Evolutionary conservation across 2,113 vertebrate genomes (phyloP), one percentile per base, ranked within the genome.

Genomic region (Pluvianellus socialis): DNA sequence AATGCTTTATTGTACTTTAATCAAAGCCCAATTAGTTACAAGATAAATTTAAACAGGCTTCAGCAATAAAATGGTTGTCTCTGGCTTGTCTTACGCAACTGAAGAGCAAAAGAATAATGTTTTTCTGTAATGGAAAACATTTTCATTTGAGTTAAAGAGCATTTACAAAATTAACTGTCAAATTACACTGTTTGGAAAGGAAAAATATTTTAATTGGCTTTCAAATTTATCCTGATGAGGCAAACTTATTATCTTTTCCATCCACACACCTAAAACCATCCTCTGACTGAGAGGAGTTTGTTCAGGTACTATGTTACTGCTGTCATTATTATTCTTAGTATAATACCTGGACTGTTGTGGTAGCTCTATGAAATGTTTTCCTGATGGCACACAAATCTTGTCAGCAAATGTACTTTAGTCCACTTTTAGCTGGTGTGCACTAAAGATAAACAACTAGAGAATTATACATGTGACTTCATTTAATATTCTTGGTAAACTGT

Each of bases 131-230:
- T 82, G 68, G 65, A 81, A 96, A 96, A 97, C 89, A 94, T 86
- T 96, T 97, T 96, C 95, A 80, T 95, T 96, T 94, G 72, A 94
- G 73, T 90, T 96, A 91, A 96, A 95, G 72, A 90, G 95, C 91
- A 82, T 88, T 95, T 90, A 49, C 75, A 96, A 88, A 96, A 88
- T 91, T 79, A 94, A 83, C 87, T 97, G 95, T 93, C 94, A 98
- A 94, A 97, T 96, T 86, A 96, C 47, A 55, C 45, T 80, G 92
- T 93, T 79, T 77, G 47, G 61, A 82, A 82, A 86, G 89, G 47
- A 83, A 95, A 97, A 98, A 95, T 96, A 93, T 95, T 98, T 97
- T 95, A 95, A 97, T 94, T 98, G 94, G 94, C 91, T 92, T 94
- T 95, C 90, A 83, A 6, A 73, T 75, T 90, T 93, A 84, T 95